Evolutionary conservation across 2,888 invertebrate genomes (phyloP).

Genomic region (Anoncus sp.): DNA sequence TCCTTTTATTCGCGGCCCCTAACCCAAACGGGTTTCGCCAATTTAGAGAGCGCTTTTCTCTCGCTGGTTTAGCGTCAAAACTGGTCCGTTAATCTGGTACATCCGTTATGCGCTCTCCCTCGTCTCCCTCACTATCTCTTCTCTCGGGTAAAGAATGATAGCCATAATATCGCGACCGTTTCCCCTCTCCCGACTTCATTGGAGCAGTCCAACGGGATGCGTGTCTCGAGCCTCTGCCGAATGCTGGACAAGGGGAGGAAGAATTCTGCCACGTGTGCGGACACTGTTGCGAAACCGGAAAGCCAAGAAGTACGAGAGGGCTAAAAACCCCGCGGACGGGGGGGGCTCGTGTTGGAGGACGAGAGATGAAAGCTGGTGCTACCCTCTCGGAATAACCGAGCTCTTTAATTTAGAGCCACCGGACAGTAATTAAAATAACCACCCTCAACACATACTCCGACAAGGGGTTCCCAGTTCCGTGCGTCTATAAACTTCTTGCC

Average conservation of each 20-base stretch:
- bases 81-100: constrained; percentile 65
- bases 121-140: constrained; percentile 68
- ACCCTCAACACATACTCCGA: constrained; percentile 78
- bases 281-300: constrained; percentile 56
- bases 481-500: constrained; percentile 1
- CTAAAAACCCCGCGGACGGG: constrained; percentile 21
- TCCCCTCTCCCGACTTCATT: constrained; percentile 14
- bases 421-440: constrained; percentile 83
- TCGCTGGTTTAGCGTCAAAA: constrained; percentile 78
- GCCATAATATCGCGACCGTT: constrained; percentile 70
- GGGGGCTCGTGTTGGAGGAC: constrained; percentile 56
- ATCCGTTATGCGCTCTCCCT: constrained; percentile 15
- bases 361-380: constrained; percentile 71
- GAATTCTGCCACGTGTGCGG: constrained; percentile 20
- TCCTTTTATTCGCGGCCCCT: constrained; percentile 70
- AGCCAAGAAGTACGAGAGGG: constrained; percentile 48
- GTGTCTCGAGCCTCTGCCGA: constrained; percentile 22
- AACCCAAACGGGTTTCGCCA: constrained; percentile 78
- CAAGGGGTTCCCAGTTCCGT: constrained; percentile 79
- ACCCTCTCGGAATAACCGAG: constrained; percentile 79
- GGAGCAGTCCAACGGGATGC: not conserved
- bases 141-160: constrained; percentile 76
- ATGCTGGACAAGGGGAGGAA: constrained; percentile 11
- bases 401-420: constrained; percentile 82
- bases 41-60: constrained; percentile 77